Evolutionary conservation across 2,797 vertebrate species (phyloP).

Genomic region (Pteropus rufus): DNA sequence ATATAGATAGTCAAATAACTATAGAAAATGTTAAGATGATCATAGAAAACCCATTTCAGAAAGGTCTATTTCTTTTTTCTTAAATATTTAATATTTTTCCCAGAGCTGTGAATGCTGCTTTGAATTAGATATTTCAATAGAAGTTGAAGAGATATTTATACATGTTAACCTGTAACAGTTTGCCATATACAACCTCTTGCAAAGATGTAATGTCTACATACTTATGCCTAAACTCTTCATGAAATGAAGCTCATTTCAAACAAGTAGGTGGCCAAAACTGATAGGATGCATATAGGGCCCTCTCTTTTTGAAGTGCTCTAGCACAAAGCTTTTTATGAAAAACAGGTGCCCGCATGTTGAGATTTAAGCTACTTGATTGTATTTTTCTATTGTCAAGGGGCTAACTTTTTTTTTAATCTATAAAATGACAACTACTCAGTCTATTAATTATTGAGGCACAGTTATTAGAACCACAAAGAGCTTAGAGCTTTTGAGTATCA

Average conservation of each 20-base stretch:
- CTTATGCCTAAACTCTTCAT: not conserved
- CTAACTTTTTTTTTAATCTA: not conserved
- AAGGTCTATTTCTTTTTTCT: not conserved
- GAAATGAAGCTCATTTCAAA: not conserved
- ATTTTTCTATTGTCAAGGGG: not conserved
- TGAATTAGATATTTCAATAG: not conserved
- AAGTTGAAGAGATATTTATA: not conserved
- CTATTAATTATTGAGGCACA: not conserved
- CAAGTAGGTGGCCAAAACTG: not conserved
- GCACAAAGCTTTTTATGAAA: not conserved
- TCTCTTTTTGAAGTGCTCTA: not conserved
- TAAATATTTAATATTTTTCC: not conserved
- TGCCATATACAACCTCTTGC: not conserved
- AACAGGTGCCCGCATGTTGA: not conserved
- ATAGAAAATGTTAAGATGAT: not conserved
- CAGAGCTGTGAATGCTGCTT: not conserved
- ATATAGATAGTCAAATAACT: not conserved
- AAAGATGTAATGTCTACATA: not conserved
- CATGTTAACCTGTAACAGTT: not conserved
- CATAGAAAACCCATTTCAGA: not conserved
- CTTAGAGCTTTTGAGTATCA: not conserved
- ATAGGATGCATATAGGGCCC: not conserved
- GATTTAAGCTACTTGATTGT: not conserved
- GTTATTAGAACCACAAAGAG: not conserved
- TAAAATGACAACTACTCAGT: not conserved